These are phyloP conservation scores for Aleiodes testaceus DNA, from an alignment of 2,888 invertebrate species.

Conservation along the genomic window DNA sequence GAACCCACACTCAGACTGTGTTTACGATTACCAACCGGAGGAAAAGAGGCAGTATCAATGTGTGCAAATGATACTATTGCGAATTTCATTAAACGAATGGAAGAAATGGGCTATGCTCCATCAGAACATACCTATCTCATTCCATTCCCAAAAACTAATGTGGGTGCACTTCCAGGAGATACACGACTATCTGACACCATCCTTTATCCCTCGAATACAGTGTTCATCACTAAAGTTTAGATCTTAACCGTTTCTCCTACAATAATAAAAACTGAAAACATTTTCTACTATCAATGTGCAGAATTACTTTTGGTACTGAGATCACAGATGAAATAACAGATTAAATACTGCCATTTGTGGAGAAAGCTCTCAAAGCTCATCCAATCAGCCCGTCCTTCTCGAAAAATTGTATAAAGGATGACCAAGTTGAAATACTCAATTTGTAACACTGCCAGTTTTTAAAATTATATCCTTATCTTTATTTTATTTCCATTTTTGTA, in stretches of 20 bases:
- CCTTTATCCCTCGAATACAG: slow-evolving; percentile 70
- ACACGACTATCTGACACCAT: slow-evolving; percentile 66
- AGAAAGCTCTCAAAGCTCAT: background rate
- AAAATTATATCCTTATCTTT: background rate
- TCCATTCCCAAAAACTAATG: slow-evolving; percentile 68
- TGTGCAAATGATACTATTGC: slow-evolving; percentile 64
- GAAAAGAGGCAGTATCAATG: slow-evolving; percentile 67
- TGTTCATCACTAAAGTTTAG: slow-evolving; percentile 71
- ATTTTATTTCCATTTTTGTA: background rate
- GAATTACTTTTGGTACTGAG: background rate
- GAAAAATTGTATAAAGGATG: background rate
- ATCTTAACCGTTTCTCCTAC: background rate
- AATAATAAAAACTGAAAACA: too few species aligned
- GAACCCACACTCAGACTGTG: slow-evolving; percentile 66
- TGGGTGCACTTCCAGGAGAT: slow-evolving; percentile 64
- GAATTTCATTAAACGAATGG: slow-evolving; percentile 67
- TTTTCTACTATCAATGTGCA: background rate
- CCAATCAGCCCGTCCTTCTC: background rate
- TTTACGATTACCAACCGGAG: slow-evolving; percentile 67
- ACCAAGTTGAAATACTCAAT: background rate
- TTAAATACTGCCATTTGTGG: slow-evolving; percentile 8
- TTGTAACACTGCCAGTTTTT: slow-evolving; percentile 2
- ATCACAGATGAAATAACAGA: background rate
- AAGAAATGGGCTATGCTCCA: slow-evolving; percentile 66
- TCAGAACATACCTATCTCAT: slow-evolving; percentile 67